Evolutionary conservation across 2,113 vertebrate genomes (phyloP).

Genomic region (Protobothrops flavoviridis): DNA sequence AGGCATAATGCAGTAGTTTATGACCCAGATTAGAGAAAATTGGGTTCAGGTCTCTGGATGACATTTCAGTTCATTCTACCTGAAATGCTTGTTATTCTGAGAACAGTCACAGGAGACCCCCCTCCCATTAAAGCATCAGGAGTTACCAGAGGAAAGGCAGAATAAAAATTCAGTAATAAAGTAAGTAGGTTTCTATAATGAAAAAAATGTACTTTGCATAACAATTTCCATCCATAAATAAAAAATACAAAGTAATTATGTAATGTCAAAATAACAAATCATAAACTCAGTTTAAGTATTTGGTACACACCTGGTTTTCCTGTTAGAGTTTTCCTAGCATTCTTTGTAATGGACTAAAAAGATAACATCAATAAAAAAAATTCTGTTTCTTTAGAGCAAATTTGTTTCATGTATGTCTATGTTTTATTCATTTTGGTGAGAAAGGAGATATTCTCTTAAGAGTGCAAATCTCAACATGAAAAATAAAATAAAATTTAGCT

Average conservation of each 20-base stretch:
- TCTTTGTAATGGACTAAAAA: constrained; percentile 10
- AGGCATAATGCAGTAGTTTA: neutral
- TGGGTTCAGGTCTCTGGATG: neutral
- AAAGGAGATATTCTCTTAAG: constrained; percentile 1
- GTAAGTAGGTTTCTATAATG: neutral
- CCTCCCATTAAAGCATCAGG: neutral
- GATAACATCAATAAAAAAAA: neutral
- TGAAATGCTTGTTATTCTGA: neutral
- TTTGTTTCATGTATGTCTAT: neutral
- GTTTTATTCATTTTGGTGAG: constrained; percentile 25
- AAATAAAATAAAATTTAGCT: neutral
- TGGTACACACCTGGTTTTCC: neutral
- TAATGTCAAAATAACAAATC: neutral
- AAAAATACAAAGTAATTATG: neutral
- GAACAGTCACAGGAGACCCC: neutral
- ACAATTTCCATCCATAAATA: neutral
- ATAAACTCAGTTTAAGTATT: no score
- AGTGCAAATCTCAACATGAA: constrained; percentile 12
- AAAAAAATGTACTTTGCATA: neutral
- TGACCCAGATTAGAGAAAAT: neutral
- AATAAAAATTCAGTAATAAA: neutral
- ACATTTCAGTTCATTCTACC: neutral
- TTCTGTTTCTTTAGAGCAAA: constrained; percentile 25
- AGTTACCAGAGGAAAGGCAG: neutral
- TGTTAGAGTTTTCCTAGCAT: neutral